Percentiles rank a stretch among this genome's conserved stretches.
Evolutionary conservation across 1,140 invertebrate genomes (phyloP).

Genomic region (Gryon sp.): DNA sequence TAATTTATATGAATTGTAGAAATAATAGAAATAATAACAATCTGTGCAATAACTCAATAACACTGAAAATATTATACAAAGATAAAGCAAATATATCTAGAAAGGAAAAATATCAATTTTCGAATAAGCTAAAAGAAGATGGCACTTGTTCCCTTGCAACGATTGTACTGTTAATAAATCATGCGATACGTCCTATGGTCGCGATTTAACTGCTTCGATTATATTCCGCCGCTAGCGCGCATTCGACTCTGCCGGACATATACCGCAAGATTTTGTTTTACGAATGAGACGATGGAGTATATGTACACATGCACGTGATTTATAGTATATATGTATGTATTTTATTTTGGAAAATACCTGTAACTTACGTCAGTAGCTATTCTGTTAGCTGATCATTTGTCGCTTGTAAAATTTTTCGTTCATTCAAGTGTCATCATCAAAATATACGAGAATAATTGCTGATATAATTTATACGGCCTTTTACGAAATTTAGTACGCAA

Average conservation of each 20-base stretch:
- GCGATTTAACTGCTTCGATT: conserved; percentile 65
- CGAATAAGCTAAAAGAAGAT: too few species aligned
- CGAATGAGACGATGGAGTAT: conserved; percentile 60
- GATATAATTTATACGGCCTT: conserved; percentile 15
- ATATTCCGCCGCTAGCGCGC: conserved; percentile 55
- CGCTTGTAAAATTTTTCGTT: conserved; percentile 34
- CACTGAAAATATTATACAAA: too few species aligned
- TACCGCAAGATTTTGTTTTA: conserved; percentile 61
- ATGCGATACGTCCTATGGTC: conserved; percentile 57
- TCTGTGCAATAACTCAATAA: too few species aligned
- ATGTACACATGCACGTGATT: conserved; percentile 53
- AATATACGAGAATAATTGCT: conserved; percentile 41
- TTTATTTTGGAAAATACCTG: conserved; percentile 57
- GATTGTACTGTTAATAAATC: too few species aligned
- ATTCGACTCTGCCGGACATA: conserved; percentile 45
- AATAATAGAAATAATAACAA: too few species aligned
- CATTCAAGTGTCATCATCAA: conserved; percentile 44
- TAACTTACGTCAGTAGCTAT: conserved; percentile 56
- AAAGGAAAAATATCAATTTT: too few species aligned
- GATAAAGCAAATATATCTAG: too few species aligned
- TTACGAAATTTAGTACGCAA: conserved; percentile 11
- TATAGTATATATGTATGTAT: conserved; percentile 43
- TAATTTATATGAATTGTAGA: too few species aligned
- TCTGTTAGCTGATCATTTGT: conserved; percentile 42
- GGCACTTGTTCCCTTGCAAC: too few species aligned